Evolutionary conservation across 2,113 vertebrate species (phyloP).

Genomic region (Otocyon megalotis): DNA sequence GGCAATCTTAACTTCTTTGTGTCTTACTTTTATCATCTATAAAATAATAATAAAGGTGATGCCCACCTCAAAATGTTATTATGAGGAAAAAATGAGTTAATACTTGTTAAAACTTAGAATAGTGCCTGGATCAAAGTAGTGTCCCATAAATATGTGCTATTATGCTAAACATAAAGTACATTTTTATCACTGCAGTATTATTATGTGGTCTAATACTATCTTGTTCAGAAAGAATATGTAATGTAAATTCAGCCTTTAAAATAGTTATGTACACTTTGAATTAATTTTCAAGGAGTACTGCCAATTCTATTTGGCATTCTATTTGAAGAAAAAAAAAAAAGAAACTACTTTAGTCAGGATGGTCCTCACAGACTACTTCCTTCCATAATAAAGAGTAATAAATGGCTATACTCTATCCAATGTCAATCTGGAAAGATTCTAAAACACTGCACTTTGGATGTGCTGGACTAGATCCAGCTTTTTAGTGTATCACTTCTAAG

Average conservation of each 20-base stretch:
- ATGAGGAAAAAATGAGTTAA: conserved; percentile 46
- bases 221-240: conserved; percentile 69
- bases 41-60: conserved; percentile 46
- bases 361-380: conserved; percentile 32
- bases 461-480: not conserved
- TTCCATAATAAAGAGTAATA: conserved; percentile 38
- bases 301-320: conserved; percentile 64
- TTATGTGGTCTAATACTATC: conserved; percentile 24
- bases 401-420: not conserved
- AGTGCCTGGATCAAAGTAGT: conserved; percentile 3
- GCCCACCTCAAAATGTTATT: not conserved
- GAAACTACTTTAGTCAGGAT: conserved; percentile 59
- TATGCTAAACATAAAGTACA: conserved; percentile 35
- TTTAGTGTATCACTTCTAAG: conserved; percentile 41
- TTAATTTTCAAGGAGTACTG: conserved; percentile 75
- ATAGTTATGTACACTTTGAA: conserved; percentile 46
- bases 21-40: conserved; percentile 30
- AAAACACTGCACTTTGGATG: not conserved
- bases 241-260: conserved; percentile 56
- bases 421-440: conserved; percentile 15
- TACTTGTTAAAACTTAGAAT: conserved; percentile 29
- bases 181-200: conserved; percentile 62
- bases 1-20: not conserved
- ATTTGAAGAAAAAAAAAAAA: conserved; percentile 50
- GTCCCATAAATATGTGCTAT: conserved; percentile 54